These are phyloP conservation scores for Apamea anceps DNA, from an alignment of 2,888 invertebrate genomes.

Conservation along the genomic window DNA sequence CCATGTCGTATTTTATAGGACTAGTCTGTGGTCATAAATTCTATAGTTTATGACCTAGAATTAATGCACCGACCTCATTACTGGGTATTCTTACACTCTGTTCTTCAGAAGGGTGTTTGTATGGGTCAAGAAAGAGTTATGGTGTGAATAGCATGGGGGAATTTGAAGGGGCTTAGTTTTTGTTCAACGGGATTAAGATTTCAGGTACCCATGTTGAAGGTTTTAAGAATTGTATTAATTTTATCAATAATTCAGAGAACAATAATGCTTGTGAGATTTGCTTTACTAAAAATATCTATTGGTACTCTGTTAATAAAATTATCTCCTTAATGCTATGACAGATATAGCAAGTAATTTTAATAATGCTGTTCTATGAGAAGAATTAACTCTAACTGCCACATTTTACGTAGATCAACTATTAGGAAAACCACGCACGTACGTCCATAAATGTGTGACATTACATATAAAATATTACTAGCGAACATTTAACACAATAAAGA, in stretches of 20 bases:
- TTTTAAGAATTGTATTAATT: slow-evolving; percentile 34
- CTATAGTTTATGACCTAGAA: slow-evolving; percentile 88
- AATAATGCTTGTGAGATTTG: background rate
- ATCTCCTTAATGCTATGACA: background rate
- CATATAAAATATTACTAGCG: slow-evolving; percentile 40
- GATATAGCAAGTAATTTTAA: background rate
- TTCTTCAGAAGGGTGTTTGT: slow-evolving; percentile 78
- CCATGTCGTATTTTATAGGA: slow-evolving; percentile 89
- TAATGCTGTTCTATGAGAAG: background rate
- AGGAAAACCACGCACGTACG: background rate
- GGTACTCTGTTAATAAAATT: background rate
- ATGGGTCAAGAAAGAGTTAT: slow-evolving; percentile 89
- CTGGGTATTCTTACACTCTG: slow-evolving; percentile 83
- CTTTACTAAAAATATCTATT: background rate
- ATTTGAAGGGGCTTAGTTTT: slow-evolving; percentile 69
- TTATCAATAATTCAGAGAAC: background rate
- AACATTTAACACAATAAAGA: slow-evolving; percentile 63
- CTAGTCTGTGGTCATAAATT: slow-evolving; percentile 85
- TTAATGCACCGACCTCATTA: slow-evolving; percentile 88
- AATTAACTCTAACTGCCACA: background rate
- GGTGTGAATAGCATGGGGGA: slow-evolving; percentile 82
- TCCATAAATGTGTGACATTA: slow-evolving; percentile 33
- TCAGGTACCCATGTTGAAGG: slow-evolving; percentile 56
- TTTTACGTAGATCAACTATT: background rate
- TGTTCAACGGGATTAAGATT: slow-evolving; percentile 66